Evolutionary conservation across 2,113 vertebrate species (phyloP).

Genomic region (Pelecanus crispus): DNA sequence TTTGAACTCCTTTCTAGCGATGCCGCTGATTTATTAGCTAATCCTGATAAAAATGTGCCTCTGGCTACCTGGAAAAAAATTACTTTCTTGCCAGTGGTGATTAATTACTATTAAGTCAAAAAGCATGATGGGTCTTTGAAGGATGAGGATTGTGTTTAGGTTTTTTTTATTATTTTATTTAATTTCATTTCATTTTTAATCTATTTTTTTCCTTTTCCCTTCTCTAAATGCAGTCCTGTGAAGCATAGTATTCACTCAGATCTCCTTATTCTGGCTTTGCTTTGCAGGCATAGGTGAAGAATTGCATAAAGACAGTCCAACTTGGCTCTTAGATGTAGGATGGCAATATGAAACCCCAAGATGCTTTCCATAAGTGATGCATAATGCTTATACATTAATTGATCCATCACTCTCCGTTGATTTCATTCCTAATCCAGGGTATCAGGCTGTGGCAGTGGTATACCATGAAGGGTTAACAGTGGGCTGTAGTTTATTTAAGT

Average conservation of each 20-base stretch:
- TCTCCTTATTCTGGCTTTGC: constrained; percentile 56
- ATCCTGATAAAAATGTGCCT: constrained; percentile 77
- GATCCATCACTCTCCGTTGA: constrained; percentile 14
- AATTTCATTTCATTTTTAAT: background rate
- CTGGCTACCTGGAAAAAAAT: constrained; percentile 70
- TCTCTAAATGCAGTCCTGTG: constrained; percentile 49
- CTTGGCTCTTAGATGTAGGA: constrained; percentile 20
- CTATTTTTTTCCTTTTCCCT: background rate
- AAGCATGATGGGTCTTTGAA: constrained; percentile 68
- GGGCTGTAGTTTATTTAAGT: constrained; percentile 34
- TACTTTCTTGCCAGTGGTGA: constrained; percentile 70
- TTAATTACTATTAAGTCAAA: constrained; percentile 75
- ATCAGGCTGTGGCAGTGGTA: background rate
- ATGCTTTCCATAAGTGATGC: constrained; percentile 9
- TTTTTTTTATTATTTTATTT: background rate
- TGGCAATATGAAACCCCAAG: constrained; percentile 16
- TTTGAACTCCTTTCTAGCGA: constrained; percentile 69
- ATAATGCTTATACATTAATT: constrained; percentile 37
- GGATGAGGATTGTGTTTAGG: constrained; percentile 52
- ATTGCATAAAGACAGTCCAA: constrained; percentile 47
- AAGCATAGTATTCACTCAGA: constrained; percentile 51
- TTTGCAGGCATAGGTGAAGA: constrained; percentile 56
- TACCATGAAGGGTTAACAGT: constrained; percentile 33
- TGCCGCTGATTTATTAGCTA: constrained; percentile 76
- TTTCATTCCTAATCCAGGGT: constrained; percentile 5